phyloP scores from a whole-genome alignment of 2,888 invertebrate species.

The Nymphalis urticae region DNA sequence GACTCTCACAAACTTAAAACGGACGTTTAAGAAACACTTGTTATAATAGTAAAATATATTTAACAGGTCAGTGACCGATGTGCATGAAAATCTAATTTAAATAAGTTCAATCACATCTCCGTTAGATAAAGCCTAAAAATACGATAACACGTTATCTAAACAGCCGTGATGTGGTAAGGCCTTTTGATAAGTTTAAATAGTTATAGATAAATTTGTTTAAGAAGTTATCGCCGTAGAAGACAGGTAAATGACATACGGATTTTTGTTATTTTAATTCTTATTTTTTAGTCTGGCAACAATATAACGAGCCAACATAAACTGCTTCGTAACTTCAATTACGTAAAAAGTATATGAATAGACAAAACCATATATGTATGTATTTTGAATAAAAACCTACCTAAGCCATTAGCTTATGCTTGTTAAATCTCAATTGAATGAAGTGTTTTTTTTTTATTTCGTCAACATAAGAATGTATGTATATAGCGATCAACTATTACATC shows the following conservation, averaged over 20 bases:
- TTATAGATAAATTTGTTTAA: neutral
- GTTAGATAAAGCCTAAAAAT: conserved; percentile 7
- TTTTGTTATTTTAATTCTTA: too few species aligned
- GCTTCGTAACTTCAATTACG: too few species aligned
- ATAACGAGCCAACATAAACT: too few species aligned
- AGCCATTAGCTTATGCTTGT: too few species aligned
- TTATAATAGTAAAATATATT: neutral
- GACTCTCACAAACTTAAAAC: too few species aligned
- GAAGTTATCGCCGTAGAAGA: neutral
- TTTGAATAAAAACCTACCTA: too few species aligned
- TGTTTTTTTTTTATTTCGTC: neutral
- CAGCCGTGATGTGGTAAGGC: neutral
- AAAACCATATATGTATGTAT: too few species aligned
- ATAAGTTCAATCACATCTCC: neutral
- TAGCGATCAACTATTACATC: neutral
- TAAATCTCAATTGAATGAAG: neutral
- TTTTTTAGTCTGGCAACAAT: too few species aligned
- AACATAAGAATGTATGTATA: neutral
- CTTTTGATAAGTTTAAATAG: neutral
- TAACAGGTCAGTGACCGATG: neutral
- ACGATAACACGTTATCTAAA: neutral
- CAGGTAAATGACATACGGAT: too few species aligned
- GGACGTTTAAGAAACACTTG: too few species aligned
- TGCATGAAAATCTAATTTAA: conserved; percentile 5
- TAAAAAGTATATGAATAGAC: too few species aligned